These are phyloP conservation scores for Syngnathus rostellatus DNA, from an alignment of 2,797 vertebrate species.

Conservation along the genomic window DNA sequence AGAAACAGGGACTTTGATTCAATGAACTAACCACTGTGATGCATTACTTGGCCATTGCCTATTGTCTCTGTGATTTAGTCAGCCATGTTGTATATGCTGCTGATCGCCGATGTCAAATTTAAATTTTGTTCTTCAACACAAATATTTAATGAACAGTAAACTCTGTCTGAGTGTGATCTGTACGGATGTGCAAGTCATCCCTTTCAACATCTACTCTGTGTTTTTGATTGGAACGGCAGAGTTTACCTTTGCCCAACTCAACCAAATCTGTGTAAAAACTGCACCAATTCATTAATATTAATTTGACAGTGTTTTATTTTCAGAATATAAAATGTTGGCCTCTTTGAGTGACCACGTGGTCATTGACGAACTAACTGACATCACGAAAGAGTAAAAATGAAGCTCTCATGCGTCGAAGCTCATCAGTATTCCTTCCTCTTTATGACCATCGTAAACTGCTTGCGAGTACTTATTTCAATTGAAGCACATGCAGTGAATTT, in stretches of 20 bases:
- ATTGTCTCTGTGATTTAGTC: slow-evolving; percentile 25
- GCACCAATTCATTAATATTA: not conserved
- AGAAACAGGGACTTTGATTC: slow-evolving; percentile 37
- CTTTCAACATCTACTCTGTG: not conserved
- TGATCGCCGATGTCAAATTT: slow-evolving; percentile 42
- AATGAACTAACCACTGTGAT: slow-evolving; percentile 36
- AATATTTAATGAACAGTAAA: slow-evolving; percentile 24
- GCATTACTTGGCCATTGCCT: slow-evolving; percentile 29
- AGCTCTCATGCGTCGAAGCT: slow-evolving; percentile 32
- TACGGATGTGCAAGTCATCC: slow-evolving; percentile 10
- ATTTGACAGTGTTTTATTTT: not conserved
- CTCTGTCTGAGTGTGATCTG: slow-evolving; percentile 18
- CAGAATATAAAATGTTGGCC: not conserved
- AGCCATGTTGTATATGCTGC: slow-evolving; percentile 26
- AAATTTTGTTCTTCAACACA: slow-evolving; percentile 30
- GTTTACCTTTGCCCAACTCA: too few relatives aligned
- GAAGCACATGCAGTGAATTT: not conserved
- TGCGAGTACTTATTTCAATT: slow-evolving; percentile 40
- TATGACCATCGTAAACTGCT: slow-evolving; percentile 55
- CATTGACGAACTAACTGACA: slow-evolving; percentile 22
- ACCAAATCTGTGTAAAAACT: too few relatives aligned
- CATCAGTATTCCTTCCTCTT: slow-evolving; percentile 48
- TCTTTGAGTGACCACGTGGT: slow-evolving; percentile 1
- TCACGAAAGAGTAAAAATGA: slow-evolving; percentile 20
- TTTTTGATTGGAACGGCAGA: not conserved